Evolutionary conservation across 2,797 vertebrate genomes (phyloP).

Genomic region (Sphaeramia orbicularis): DNA sequence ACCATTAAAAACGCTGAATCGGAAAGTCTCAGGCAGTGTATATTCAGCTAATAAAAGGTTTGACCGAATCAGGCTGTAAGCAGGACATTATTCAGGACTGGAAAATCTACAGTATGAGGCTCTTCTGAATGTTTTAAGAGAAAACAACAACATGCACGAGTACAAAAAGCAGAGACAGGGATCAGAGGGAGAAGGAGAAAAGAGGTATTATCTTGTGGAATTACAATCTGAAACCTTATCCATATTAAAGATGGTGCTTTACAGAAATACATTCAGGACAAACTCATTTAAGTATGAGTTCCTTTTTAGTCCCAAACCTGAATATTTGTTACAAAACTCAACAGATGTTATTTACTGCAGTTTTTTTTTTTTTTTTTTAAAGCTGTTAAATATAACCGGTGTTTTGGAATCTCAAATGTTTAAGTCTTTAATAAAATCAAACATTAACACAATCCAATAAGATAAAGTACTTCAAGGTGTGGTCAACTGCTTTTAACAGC

Average conservation of each 20-base stretch:
- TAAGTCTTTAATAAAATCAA: too few relatives aligned
- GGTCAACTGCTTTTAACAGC: too few relatives aligned
- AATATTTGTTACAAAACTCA: slow-evolving; percentile 29
- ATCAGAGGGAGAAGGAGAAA: slow-evolving; percentile 23
- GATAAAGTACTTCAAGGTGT: too few relatives aligned
- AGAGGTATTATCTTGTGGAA: slow-evolving; percentile 1
- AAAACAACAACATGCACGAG: slow-evolving; percentile 1
- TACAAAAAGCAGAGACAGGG: slow-evolving; percentile 7
- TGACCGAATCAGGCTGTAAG: slow-evolving; percentile 14
- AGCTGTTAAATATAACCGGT: too few relatives aligned
- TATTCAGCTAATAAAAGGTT: slow-evolving; percentile 36
- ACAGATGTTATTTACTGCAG: slow-evolving; percentile 20
- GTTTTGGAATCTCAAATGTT: too few relatives aligned
- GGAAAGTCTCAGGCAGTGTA: slow-evolving; percentile 16
- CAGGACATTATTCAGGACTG: slow-evolving; percentile 28
- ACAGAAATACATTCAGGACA: slow-evolving; percentile 17
- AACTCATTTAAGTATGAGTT: slow-evolving; percentile 31
- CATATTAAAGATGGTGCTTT: slow-evolving; percentile 42
- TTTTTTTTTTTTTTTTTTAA: too few relatives aligned
- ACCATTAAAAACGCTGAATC: background rate
- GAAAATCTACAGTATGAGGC: slow-evolving; percentile 11
- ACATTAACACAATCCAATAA: too few relatives aligned
- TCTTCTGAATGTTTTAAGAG: background rate
- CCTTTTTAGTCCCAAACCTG: slow-evolving; percentile 26
- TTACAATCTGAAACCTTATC: slow-evolving; percentile 42